A percentile compares a stretch with the other conserved stretches of the same genome.
These are phyloP conservation scores for Ciona savignyi DNA, from an alignment of 23 tunicate genomes.

Conservation along the genomic window DNA sequence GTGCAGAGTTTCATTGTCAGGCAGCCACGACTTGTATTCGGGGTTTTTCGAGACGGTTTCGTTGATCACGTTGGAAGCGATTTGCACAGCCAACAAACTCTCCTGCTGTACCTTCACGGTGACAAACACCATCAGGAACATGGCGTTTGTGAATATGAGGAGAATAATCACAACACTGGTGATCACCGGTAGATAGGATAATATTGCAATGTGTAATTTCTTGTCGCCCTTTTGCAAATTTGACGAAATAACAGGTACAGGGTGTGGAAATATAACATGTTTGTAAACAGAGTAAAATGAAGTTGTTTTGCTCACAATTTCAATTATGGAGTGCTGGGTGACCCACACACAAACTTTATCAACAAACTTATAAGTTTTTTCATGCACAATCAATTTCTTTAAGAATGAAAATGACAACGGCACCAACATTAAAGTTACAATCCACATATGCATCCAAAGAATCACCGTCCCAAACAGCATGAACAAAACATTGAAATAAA, in stretches of 20 bases:
- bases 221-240: conserved; percentile 34
- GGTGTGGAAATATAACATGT: not conserved
- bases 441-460: not conserved
- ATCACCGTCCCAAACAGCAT: not conserved
- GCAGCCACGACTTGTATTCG: conserved; percentile 74
- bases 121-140: conserved; percentile 42
- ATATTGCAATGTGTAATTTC: conserved; percentile 17
- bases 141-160: conserved; percentile 30
- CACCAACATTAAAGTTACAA: not conserved
- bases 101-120: conserved; percentile 77
- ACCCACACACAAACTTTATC: not conserved
- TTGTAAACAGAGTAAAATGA: not conserved
- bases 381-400: conserved; percentile 27
- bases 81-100: conserved; percentile 48
- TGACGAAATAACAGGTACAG: not conserved
- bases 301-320: not conserved
- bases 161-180: conserved; percentile 73
- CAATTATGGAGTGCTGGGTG: not conserved
- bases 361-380: conserved; percentile 2
- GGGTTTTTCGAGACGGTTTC: conserved; percentile 79
- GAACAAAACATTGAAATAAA: not conserved
- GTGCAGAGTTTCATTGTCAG: conserved; percentile 58
- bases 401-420: conserved; percentile 29
- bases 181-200: conserved; percentile 56
- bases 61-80: conserved; percentile 62